Conservation (phyloP, 2,113 vertebrate genomes). For the Myotis brandtii region DNA sequence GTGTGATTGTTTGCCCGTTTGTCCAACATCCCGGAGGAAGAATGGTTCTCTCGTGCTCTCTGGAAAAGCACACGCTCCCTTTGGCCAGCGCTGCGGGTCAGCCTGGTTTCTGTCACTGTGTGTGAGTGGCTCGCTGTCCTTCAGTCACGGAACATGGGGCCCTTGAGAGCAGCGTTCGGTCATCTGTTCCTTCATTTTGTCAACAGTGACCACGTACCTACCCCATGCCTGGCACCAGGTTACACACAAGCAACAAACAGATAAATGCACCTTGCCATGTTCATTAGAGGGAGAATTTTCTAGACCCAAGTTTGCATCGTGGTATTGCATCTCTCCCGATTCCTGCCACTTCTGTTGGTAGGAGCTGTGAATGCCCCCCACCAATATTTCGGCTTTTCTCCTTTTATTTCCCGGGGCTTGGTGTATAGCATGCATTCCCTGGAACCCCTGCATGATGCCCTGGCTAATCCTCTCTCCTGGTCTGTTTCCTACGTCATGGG, state of each 20-base stretch:
- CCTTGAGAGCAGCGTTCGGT: background rate
- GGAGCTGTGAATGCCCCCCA: background rate
- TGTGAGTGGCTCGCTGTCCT: background rate
- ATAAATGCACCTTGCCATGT: background rate
- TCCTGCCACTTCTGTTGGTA: background rate
- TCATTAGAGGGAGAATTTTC: background rate
- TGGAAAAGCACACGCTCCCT: background rate
- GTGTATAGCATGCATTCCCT: background rate
- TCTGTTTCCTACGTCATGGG: background rate
- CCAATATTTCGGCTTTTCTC: background rate
- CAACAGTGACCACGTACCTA: background rate
- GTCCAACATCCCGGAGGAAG: background rate
- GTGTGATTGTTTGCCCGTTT: background rate
- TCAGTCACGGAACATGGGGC: background rate
- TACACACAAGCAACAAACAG: background rate
- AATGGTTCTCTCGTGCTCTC: background rate
- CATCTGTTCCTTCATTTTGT: background rate
- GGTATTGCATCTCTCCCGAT: rapidly evolving
- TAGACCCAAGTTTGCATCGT: background rate
- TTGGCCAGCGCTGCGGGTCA: rapidly evolving
- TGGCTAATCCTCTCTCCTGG: background rate
- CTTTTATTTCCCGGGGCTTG: background rate
- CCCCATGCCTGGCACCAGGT: background rate
- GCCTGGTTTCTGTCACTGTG: background rate
- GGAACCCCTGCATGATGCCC: background rate